Evolutionary conservation across 2,888 invertebrate genomes (phyloP).

Genomic region (Drosophila bunnanda): DNA sequence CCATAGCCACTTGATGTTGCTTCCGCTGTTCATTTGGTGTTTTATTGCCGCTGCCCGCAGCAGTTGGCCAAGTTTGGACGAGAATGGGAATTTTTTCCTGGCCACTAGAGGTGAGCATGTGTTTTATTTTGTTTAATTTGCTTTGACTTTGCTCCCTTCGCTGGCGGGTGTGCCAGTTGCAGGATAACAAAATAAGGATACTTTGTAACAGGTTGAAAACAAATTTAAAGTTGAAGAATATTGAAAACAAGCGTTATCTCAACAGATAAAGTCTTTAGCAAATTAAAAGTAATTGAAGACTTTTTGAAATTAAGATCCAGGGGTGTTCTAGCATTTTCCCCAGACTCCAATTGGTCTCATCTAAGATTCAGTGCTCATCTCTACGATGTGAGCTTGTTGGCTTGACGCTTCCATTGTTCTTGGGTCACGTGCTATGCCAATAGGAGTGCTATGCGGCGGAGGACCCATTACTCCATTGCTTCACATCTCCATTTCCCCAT

Average conservation of each 20-base stretch:
- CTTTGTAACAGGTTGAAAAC: background rate
- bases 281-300: background rate
- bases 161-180: constrained; percentile 1
- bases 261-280: background rate
- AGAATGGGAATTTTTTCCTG: constrained; percentile 8
- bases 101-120: constrained; percentile 42
- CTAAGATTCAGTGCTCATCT: constrained; percentile 23
- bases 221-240: background rate
- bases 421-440: constrained; percentile 62
- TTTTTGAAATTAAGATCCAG: background rate
- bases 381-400: constrained; percentile 10
- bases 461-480: constrained; percentile 52
- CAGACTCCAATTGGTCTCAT: background rate
- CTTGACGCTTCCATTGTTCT: constrained; percentile 33
- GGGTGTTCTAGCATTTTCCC: no score
- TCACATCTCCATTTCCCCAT: constrained; percentile 8
- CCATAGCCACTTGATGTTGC: constrained; percentile 66
- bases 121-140: constrained; percentile 28
- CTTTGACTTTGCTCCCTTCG: constrained; percentile 7
- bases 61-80: constrained; percentile 39
- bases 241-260: no score
- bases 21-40: constrained; percentile 79
- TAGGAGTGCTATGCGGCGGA: constrained; percentile 28
- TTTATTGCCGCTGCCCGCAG: constrained; percentile 70
- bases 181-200: constrained; percentile 3